Percentiles rank a stretch among this genome's conserved stretches.
Conservation (phyloP, 2,113 vertebrate species). For the Theristicus caerulescens region DNA sequence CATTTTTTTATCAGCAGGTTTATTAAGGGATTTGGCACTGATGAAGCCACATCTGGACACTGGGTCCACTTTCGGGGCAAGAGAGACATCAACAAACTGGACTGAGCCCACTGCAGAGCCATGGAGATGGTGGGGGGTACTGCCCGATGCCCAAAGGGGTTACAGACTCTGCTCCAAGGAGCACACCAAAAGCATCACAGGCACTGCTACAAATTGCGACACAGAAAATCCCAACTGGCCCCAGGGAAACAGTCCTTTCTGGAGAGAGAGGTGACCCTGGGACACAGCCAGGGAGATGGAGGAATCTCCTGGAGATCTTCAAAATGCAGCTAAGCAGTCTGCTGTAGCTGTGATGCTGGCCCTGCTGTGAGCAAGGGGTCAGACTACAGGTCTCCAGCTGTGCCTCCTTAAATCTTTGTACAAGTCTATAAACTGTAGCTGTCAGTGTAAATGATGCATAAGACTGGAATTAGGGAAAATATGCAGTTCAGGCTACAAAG, state of each 20-base stretch:
- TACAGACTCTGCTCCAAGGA: neutral
- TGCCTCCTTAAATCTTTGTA: neutral
- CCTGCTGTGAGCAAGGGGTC: neutral
- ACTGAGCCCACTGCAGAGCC: neutral
- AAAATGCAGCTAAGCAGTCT: neutral
- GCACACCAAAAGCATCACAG: neutral
- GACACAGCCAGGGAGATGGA: neutral
- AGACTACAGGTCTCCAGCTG: neutral
- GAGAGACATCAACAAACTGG: neutral
- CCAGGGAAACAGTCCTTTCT: neutral
- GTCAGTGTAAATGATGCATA: neutral
- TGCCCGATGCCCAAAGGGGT: neutral
- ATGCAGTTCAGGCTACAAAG: neutral
- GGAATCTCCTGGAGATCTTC: neutral
- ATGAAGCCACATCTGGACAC: neutral
- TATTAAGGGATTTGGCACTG: neutral
- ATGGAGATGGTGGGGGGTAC: accelerated
- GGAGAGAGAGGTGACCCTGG: neutral
- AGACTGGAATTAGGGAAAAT: neutral
- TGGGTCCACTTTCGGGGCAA: neutral
- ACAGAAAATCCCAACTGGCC: neutral
- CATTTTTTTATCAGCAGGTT: neutral
- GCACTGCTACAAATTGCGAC: neutral
- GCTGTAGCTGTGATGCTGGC: neutral
- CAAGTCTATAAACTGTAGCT: neutral